Evolutionary conservation across 2,888 invertebrate genomes (phyloP).

Genomic region (Agrilus mali): DNA sequence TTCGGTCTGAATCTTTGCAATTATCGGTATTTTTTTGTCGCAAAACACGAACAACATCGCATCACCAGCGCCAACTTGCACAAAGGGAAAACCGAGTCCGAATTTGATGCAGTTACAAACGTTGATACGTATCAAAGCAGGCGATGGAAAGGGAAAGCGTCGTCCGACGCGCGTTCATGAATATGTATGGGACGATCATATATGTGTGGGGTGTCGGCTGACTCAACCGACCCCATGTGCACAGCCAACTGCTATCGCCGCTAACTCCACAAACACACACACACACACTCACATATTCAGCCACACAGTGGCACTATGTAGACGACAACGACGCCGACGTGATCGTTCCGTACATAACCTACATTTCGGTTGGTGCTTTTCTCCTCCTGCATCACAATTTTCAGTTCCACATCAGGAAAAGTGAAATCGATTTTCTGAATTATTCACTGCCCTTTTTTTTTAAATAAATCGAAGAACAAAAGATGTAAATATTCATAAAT

Average conservation of each 20-base stretch:
- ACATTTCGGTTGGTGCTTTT: too few relatives aligned
- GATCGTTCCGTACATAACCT: too few relatives aligned
- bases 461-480: too few relatives aligned
- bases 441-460: too few relatives aligned
- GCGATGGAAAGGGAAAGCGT: slow-evolving; percentile 30
- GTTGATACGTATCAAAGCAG: slow-evolving; percentile 24
- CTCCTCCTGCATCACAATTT: too few relatives aligned
- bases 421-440: too few relatives aligned
- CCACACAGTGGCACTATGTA: slow-evolving; percentile 6
- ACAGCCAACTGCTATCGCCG: slow-evolving; percentile 24
- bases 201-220: slow-evolving; percentile 23
- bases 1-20: too few relatives aligned
- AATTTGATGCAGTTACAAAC: slow-evolving; percentile 20
- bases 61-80: not conserved
- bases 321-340: slow-evolving; percentile 2
- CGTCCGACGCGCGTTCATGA: slow-evolving; percentile 26
- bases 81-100: slow-evolving; percentile 11
- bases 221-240: slow-evolving; percentile 33
- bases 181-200: slow-evolving; percentile 30
- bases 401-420: too few relatives aligned
- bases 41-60: too few relatives aligned
- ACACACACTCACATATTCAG: too few relatives aligned
- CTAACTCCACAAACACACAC: slow-evolving; percentile 23
- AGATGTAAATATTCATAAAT: too few relatives aligned
- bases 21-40: too few relatives aligned